Evolutionary conservation across 2,113 vertebrate genomes (phyloP).

Genomic region (Oncorhynchus tshawytscha): DNA sequence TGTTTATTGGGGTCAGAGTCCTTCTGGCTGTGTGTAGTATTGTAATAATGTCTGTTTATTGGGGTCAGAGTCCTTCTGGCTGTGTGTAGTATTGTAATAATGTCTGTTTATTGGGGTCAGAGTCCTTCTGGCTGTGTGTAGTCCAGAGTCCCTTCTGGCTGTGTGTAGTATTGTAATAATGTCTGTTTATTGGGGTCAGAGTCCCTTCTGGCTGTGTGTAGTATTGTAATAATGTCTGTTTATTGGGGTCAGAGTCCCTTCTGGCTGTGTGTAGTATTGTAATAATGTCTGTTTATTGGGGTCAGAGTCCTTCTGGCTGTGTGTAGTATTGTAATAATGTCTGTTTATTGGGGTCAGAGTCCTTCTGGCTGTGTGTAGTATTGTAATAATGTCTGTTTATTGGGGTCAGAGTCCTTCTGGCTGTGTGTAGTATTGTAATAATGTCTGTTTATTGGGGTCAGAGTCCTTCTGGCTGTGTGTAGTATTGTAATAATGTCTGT

Average conservation of each 20-base stretch:
- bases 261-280: constrained; percentile 33
- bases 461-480: constrained; percentile 45
- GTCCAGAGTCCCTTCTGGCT: constrained; percentile 37
- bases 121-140: constrained; percentile 46
- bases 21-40: constrained; percentile 35
- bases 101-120: constrained; percentile 59
- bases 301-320: constrained; percentile 44
- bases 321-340: constrained; percentile 47
- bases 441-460: constrained; percentile 60
- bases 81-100: constrained; percentile 31
- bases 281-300: constrained; percentile 64
- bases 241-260: constrained; percentile 54
- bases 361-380: constrained; percentile 39
- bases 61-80: constrained; percentile 48
- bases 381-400: constrained; percentile 61
- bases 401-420: constrained; percentile 50
- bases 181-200: constrained; percentile 56
- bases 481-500: constrained; percentile 55
- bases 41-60: constrained; percentile 63
- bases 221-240: constrained; percentile 54
- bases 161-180: constrained; percentile 35
- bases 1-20: constrained; percentile 54
- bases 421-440: constrained; percentile 30
- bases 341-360: constrained; percentile 55
- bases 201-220: constrained; percentile 48